Evolutionary conservation across 2,797 vertebrate species (phyloP).

Genomic region (Phylloscopus collybita): DNA sequence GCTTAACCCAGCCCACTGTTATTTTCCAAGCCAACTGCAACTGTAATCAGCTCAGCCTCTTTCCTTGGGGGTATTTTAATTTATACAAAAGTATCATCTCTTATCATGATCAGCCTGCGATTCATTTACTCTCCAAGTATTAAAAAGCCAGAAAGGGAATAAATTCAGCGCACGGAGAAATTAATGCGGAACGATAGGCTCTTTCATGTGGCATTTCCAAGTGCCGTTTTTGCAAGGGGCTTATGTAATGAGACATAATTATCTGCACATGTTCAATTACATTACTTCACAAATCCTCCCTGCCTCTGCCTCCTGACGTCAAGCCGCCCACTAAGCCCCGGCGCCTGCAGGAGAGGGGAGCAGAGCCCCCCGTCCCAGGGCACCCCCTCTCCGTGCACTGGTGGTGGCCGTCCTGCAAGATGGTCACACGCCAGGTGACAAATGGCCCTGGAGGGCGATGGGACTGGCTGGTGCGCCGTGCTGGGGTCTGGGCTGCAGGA

Average conservation of each 20-base stretch:
- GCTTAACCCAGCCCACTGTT: background rate
- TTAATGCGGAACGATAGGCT: conserved; percentile 68
- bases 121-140: conserved; percentile 60
- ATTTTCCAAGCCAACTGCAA: conserved; percentile 45
- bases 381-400: accelerated
- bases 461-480: accelerated
- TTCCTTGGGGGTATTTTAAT: conserved; percentile 62
- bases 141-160: conserved; percentile 74
- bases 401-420: background rate
- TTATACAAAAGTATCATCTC: conserved; percentile 66
- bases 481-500: accelerated
- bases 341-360: background rate
- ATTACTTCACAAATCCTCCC: conserved; percentile 71
- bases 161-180: conserved; percentile 58
- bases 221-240: conserved; percentile 51
- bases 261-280: conserved; percentile 77
- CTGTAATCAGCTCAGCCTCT: conserved; percentile 18
- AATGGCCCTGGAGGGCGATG: background rate
- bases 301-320: conserved; percentile 62
- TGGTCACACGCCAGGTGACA: accelerated
- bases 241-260: conserved; percentile 76
- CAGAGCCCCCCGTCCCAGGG: background rate
- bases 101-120: conserved; percentile 57
- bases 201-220: conserved; percentile 74
- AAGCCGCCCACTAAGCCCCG: background rate